Base-by-base conservation (phyloP, 2,113 vertebrate species). In the Chunga burmeisteri region DNA sequence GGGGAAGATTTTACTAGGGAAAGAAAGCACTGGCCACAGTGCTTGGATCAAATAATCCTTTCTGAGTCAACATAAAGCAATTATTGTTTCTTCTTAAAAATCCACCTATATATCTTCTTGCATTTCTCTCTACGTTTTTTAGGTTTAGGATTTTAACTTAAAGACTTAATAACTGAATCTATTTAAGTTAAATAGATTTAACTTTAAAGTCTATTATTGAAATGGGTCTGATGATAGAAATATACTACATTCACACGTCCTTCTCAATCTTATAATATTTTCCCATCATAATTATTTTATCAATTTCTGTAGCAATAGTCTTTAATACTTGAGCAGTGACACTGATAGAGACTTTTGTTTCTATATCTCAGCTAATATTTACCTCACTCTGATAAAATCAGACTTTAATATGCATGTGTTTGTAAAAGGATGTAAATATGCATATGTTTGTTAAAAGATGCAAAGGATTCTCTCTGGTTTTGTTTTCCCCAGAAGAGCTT, bases 181-280 rank as follows among this genome's bases (percentile, higher is more conserved):
- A 38, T 38, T 38, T 38, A 38, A 38, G 9, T 38, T 38, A 38
- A 38, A 38, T 38, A 38, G 38, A 38, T 38, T 88, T 89, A 66
- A 65, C 26, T 65, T 72, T 38, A 65, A 94, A 82, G 79, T 30
- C 4, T 6, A 12, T 52, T 79, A 38, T n/a, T 66, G 10, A 44
- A 91, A 71, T n/a, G 9, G 3, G 5, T 66, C 2, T 0, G 0
- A 30, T 0, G 0, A 25, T 8, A 88, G 50, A 55, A 86, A 71
- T n/a, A 53, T 0, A 2, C 0, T 27, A 32, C 46, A 36, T 70
- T 71, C 61, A 30, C 15, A 18, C 3, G 2, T 38, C 42, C 18
- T 42, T 11, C 6, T 92, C 21, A 55, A 23, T 74, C 26, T 42
- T 73, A 47, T 18, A 52, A 23, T 70, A 68, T 44, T 88, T 94